Percentiles rank a stretch among this genome's conserved stretches.
Conservation (phyloP, 2,113 vertebrate genomes). For the Gobio gobio region DNA sequence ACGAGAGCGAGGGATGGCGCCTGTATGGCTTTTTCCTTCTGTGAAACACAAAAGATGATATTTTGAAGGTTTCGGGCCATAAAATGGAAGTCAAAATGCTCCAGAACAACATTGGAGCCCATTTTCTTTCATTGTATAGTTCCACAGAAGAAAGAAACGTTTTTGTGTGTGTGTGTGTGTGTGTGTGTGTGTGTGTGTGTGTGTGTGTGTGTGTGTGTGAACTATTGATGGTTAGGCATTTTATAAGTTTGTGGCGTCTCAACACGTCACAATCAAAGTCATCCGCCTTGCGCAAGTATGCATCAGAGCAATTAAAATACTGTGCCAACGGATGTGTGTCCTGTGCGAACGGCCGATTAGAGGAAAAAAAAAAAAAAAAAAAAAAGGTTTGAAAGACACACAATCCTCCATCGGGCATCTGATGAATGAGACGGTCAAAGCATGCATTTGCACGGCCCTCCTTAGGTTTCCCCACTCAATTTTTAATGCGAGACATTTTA, state of each 20-base stretch:
- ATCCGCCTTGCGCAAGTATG: not conserved
- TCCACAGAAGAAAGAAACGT: not conserved
- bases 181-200: no score
- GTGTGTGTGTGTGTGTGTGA: no score
- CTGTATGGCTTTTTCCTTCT: not conserved
- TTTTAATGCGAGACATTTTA: conserved; percentile 45
- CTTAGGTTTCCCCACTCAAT: conserved; percentile 52
- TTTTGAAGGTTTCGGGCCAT: not conserved
- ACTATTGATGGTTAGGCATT: not conserved
- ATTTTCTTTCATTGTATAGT: not conserved
- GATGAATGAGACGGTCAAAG: conserved; percentile 74
- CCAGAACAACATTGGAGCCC: not conserved
- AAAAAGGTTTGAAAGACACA: conserved; percentile 70
- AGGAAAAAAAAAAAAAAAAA: conserved; percentile 38
- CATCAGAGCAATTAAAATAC: conserved; percentile 10
- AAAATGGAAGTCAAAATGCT: not conserved
- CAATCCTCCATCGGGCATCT: conserved; percentile 62
- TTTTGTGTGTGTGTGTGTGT: no score
- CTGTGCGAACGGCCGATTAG: not conserved
- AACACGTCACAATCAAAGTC: not conserved
- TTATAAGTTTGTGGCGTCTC: not conserved
- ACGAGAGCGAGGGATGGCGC: conserved; percentile 32
- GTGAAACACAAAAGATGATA: not conserved
- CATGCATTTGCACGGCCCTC: conserved; percentile 64
- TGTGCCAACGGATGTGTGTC: not conserved